Evolutionary conservation across 2,888 invertebrate species (phyloP).

Genomic region (Acanthosepion lycidas): DNA sequence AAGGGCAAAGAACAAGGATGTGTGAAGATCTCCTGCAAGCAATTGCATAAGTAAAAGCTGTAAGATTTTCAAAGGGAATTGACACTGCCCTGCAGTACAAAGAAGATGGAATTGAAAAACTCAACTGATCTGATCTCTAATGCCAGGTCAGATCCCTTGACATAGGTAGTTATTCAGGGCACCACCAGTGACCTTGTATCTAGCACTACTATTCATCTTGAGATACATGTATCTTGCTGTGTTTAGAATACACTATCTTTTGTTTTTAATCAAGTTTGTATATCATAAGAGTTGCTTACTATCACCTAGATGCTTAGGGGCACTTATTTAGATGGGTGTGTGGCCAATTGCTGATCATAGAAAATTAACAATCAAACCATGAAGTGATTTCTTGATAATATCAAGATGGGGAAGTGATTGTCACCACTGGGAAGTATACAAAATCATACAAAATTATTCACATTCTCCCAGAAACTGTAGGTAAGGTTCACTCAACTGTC

Average conservation of each 20-base stretch:
- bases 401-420: too few species aligned
- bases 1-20: slow-evolving; percentile 33
- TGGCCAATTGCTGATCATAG: too few species aligned
- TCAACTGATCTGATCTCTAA: not conserved
- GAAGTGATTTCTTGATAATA: too few species aligned
- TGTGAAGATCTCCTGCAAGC: not conserved
- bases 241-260: not conserved
- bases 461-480: too few species aligned
- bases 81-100: not conserved
- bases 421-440: too few species aligned
- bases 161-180: not conserved
- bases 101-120: not conserved
- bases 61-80: not conserved
- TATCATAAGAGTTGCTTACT: too few species aligned
- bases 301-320: too few species aligned
- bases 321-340: too few species aligned
- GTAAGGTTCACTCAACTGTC: too few species aligned
- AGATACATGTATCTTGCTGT: not conserved
- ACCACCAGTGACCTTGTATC: not conserved
- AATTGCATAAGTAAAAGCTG: not conserved
- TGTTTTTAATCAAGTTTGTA: not conserved
- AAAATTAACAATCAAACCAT: too few species aligned
- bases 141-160: slow-evolving; percentile 14
- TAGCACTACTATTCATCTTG: not conserved
- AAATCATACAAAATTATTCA: too few species aligned